Evolutionary conservation across 2,113 vertebrate species (phyloP), one percentile per base, ranked within the genome.

Genomic region (Spea bombifrons): DNA sequence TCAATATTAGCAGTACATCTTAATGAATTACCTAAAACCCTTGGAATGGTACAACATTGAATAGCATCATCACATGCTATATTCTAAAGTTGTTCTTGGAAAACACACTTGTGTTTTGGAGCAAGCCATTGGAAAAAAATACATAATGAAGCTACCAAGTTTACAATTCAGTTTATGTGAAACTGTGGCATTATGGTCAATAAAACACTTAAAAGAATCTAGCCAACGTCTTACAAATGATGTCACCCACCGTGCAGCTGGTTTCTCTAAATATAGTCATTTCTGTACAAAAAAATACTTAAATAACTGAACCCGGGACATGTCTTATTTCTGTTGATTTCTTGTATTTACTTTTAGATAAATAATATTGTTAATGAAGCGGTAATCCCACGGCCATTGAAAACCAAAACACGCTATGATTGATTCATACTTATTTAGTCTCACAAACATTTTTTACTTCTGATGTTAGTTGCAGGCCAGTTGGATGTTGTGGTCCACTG

Each of bases 241-340:
- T 64, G 76, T 78, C 76, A 78, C 17, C 69, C 8, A 12, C 49
- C 7, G 45, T 63, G 55, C 75, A 77, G 75, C 75, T 70, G 75
- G 7, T 30, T 55, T 68, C 45, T 44, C 75, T 76, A 57, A 76
- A 68, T 70, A 61, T 77, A n/a, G n/a, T n/a, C n/a, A n/a, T n/a
- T n/a, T n/a, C n/a, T n/a, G n/a, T n/a, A n/a, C n/a, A n/a, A 63
- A 59, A 66, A 55, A 73, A 4, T 15, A 46, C 71, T 64, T 16
- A 30, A 50, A 53, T 52, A 30, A 64, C 49, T 75, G 53, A 66
- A 66, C 8, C 64, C 53, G 63, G 48, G 17, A 13, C 30, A 44
- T 10, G 16, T 13, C 8, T n/a, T 55, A 64, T 30, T 52, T 72
- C 45, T 6, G 3, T 72, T 5, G 8, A 12, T 72, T 57, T 57